These are phyloP conservation scores for Cryptoprocta ferox DNA, from an alignment of 2,797 vertebrate species.

Conservation along the genomic window DNA sequence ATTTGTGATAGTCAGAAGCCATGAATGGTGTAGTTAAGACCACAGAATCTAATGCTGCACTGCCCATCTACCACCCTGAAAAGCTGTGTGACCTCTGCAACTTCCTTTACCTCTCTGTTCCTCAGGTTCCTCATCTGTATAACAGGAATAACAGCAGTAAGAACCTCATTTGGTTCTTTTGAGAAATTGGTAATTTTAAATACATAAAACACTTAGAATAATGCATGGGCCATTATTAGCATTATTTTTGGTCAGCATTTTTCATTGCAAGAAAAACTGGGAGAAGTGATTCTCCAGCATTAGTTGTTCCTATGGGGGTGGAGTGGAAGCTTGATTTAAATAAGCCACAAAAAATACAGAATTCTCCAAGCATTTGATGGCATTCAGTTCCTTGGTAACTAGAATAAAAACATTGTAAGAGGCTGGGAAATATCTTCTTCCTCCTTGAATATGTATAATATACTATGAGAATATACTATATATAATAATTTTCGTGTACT, in stretches of 20 bases:
- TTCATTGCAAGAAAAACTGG: not conserved
- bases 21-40: accelerated
- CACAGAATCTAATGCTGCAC: not conserved
- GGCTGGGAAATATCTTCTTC: not conserved
- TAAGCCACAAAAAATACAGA: not conserved
- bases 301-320: not conserved
- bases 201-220: not conserved
- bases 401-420: not conserved
- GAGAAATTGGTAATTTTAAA: not conserved
- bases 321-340: not conserved
- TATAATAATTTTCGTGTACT: not conserved
- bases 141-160: not conserved
- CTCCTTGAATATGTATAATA: not conserved
- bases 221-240: not conserved
- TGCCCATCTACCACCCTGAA: not conserved
- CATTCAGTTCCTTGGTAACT: not conserved
- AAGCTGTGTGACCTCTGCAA: not conserved
- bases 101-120: not conserved
- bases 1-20: too few relatives aligned
- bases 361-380: not conserved
- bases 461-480: not conserved
- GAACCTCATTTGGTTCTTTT: not conserved
- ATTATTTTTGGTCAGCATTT: not conserved
- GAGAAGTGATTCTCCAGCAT: not conserved
- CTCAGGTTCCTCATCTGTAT: too few relatives aligned